Evolutionary conservation across 1,140 invertebrate species (phyloP), one percentile per base, ranked within the genome.

Genomic region (Homarus americanus): DNA sequence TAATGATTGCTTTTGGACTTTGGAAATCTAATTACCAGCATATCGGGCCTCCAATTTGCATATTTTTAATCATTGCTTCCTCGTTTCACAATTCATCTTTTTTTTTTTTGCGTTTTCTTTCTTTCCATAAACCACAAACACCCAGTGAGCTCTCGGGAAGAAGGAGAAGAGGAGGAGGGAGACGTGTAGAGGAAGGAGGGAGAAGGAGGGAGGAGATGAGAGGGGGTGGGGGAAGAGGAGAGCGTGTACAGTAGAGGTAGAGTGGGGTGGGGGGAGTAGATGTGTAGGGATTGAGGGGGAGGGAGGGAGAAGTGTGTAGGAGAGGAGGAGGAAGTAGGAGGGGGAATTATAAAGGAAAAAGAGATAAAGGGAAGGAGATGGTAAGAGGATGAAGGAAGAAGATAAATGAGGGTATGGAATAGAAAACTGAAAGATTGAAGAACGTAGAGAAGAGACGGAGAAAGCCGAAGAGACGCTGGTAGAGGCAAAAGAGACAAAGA

Each of bases 1-100:
- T 87, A 87, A 87, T 87, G 76, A 87, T 79, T 80, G 73, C 85
- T 87, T 87, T 87, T 58, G 85, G 85, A 76, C 49, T 78, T n/a
- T 36, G 73, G 17, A 63, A 87, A 87, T 87, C 85, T 87, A 87
- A 87, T 87, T 87, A 87, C 49, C 53, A 79, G 75, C 85, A 79
- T 80, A 87, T 87, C 76, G 76, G 85, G 49, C 63, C 38, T 78
- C 75, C 73, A 63, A 66, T 78, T 79, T 44, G 75, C 85, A 79
- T 44, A 79, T 38, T 87, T 66, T 87, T 79, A 66, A 58, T 80
- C 75, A 79, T 41, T 75, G 40, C 72, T 53, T 85, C 83, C 72
- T 69, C 41, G 40, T 75, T 75, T 75, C 83, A 73, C 44, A 73
- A 44, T 85, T 53, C 44, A 53, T 85, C 49, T 69, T 24, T 66